Base-by-base conservation (phyloP, 2,797 vertebrate genomes). In the Sebastes hubbsi region DNA sequence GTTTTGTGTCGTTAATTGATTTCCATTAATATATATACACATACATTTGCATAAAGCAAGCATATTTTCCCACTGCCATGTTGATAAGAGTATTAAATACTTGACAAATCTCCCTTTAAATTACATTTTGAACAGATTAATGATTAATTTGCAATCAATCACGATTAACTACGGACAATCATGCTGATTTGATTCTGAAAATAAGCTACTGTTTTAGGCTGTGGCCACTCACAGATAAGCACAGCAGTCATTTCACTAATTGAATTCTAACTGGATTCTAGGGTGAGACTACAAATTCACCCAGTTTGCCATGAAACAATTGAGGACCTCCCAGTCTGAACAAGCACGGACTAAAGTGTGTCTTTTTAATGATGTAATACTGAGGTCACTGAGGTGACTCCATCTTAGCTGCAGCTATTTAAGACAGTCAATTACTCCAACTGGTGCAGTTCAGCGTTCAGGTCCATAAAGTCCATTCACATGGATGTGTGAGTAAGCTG, bases 381-480 rank as follows among this genome's bases (percentile, higher is more conserved):
- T 81, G 34, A 36, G 34, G 34, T 36, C 11, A 36, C 49, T 62
- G 29, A n/a, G 61, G 27, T 56, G 62, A 76, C 58, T 60, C 49
- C 14, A 32, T 70, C 60, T 86, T 24, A 67, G 66, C 64, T 68
- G 46, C 14, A 58, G 46, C 78, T 84, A 68, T 82, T 87, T 78
- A 78, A 18, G 74, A 67, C 55, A 71, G 58, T 63, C 63, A 65
- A 36, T 90, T 85, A 78, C 62, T 77, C 22, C 68, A 81, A 75
- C 76, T 72, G 69, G 74, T 78, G 81, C 78, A 67, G 72, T 77
- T 86, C 59, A 78, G 70, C 5, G 25, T 77, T 81, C 27, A 61
- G 61, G 64, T 79, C 83, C 61, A 76, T 91, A 87, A 90, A 87
- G 72, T 70, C 80, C 70, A 85, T 92, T 93, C 80, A 65, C 89